A percentile compares a stretch with the other conserved stretches of the same genome.
Conservation (phyloP, 2,113 vertebrate species). For the Sapajus apella region DNA sequence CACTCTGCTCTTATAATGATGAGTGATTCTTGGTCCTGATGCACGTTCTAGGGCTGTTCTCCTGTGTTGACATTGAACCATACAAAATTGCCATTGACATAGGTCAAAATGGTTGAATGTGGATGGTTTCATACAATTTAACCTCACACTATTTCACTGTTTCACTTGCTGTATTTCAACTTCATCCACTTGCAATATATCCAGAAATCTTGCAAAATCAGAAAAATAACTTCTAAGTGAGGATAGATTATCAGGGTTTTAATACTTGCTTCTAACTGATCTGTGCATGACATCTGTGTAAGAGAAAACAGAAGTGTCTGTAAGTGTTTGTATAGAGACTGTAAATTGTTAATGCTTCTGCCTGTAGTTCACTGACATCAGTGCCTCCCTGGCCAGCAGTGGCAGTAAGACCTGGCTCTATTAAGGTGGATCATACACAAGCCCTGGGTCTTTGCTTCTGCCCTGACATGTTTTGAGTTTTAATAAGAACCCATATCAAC, state of each 20-base stretch:
- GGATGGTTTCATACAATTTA: neutral
- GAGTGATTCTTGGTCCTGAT: fast-evolving
- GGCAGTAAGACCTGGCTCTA: neutral
- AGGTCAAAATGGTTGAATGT: neutral
- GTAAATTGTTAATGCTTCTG: neutral
- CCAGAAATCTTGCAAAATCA: neutral
- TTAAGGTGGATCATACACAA: neutral
- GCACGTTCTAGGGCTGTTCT: too few species aligned
- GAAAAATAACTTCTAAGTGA: neutral
- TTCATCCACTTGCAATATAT: neutral
- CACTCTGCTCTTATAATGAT: neutral
- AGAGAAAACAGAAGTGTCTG: neutral
- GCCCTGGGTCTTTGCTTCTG: neutral
- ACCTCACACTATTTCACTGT: neutral
- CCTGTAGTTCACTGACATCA: fast-evolving
- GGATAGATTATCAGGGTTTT: neutral
- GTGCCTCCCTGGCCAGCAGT: neutral
- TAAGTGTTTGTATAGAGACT: neutral
- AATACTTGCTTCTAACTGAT: neutral
- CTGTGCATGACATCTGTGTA: too few species aligned
- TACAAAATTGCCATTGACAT: neutral
- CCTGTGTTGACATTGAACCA: neutral
- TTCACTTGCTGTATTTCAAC: too few species aligned
- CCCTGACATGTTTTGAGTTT: neutral
- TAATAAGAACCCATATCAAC: too few species aligned